phyloP scores from a whole-genome alignment of 2,888 invertebrate species.

The Scaptomyza caliginosa region DNA sequence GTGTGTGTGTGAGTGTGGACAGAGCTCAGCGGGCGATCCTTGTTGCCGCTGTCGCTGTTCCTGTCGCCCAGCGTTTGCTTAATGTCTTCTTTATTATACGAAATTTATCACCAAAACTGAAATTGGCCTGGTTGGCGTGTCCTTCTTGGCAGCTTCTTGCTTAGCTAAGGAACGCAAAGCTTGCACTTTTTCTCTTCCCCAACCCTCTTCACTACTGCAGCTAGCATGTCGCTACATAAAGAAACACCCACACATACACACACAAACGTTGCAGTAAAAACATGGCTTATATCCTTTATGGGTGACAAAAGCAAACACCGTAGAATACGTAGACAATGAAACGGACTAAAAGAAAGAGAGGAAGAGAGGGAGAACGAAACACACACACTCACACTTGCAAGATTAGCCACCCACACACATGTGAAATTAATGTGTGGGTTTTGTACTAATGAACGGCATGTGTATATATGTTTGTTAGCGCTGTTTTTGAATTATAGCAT shows the following conservation, averaged over 20 bases:
- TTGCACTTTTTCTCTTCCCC: slow-evolving; percentile 55
- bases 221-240: slow-evolving; percentile 51
- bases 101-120: slow-evolving; percentile 80
- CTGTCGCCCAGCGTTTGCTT: slow-evolving; percentile 71
- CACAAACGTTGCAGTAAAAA: slow-evolving; percentile 42
- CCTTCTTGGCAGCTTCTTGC: slow-evolving; percentile 34
- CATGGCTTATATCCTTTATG: slow-evolving; percentile 63
- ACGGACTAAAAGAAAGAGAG: slow-evolving; percentile 8
- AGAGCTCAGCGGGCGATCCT: slow-evolving; percentile 62
- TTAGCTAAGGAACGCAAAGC: slow-evolving; percentile 45
- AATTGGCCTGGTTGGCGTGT: slow-evolving; percentile 68
- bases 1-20: slow-evolving; percentile 34
- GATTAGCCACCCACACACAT: slow-evolving; percentile 47
- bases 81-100: slow-evolving; percentile 81
- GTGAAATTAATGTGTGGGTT: slow-evolving; percentile 72
- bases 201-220: slow-evolving; percentile 21
- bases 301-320: slow-evolving; percentile 58
- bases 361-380: slow-evolving; percentile 6
- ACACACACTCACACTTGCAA: slow-evolving; percentile 32
- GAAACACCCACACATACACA: slow-evolving; percentile 35
- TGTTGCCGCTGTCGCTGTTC: slow-evolving; percentile 53
- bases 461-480: slow-evolving; percentile 29
- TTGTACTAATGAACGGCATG: slow-evolving; percentile 71
- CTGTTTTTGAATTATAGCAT: slow-evolving; percentile 77
- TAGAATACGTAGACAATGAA: slow-evolving; percentile 25